Percentiles rank a stretch among this genome's conserved stretches.
phyloP scores from a whole-genome alignment of 64 coral and sea anemone genomes.

The Pachyseris speciosa region DNA sequence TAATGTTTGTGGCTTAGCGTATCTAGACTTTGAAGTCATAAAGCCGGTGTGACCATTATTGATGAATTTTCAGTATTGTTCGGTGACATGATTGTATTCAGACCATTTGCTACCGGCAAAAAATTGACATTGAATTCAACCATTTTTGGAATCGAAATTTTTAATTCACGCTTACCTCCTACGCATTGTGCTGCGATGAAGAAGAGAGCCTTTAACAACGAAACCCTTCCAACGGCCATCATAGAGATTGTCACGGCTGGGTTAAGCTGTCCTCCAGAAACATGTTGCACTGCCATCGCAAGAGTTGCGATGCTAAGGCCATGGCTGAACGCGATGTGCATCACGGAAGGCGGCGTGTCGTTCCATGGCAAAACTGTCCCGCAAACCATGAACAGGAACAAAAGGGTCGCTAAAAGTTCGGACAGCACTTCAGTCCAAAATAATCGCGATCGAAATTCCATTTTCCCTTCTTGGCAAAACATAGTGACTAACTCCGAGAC shows the following conservation, averaged over 20 bases:
- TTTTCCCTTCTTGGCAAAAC: neutral
- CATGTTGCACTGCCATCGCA: slow-evolving; percentile 25
- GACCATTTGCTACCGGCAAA: too few relatives aligned
- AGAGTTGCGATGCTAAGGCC: slow-evolving; percentile 53
- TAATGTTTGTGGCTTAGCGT: too few relatives aligned
- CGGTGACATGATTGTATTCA: too few relatives aligned
- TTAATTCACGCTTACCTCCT: slow-evolving; percentile 56
- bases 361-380: slow-evolving; percentile 41
- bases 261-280: slow-evolving; percentile 78
- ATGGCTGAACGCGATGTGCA: slow-evolving; percentile 61
- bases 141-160: neutral
- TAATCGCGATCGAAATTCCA: neutral
- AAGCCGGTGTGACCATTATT: too few relatives aligned
- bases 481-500: neutral
- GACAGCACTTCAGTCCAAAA: slow-evolving; percentile 56
- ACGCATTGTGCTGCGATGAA: slow-evolving; percentile 41
- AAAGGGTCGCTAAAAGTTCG: slow-evolving; percentile 34
- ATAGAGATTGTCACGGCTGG: slow-evolving; percentile 68
- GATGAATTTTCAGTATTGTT: too few relatives aligned
- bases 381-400: slow-evolving; percentile 60
- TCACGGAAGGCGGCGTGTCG: slow-evolving; percentile 4
- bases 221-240: slow-evolving; percentile 61
- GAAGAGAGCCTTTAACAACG: slow-evolving; percentile 31
- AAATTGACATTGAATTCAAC: too few relatives aligned
- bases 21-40: too few relatives aligned